These are phyloP conservation scores for Gambusia affinis DNA, from an alignment of 2,113 vertebrate genomes.

Conservation along the genomic window DNA sequence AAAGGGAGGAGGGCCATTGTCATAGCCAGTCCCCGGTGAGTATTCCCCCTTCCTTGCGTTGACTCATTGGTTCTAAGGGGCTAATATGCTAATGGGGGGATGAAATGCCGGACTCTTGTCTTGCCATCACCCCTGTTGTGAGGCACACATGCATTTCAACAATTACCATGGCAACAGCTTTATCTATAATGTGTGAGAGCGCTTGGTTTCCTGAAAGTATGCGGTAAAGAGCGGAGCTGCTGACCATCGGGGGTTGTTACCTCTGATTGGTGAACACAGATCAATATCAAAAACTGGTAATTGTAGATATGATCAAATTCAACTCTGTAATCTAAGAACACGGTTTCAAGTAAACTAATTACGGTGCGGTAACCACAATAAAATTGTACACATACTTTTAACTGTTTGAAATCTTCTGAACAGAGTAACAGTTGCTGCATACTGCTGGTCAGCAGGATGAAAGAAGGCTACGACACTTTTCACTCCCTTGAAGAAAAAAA, in stretches of 20 bases:
- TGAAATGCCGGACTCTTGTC: constrained; percentile 67
- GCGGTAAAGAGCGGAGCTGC: constrained; percentile 26
- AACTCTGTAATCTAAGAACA: not conserved
- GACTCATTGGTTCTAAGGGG: constrained; percentile 76
- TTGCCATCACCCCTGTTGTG: constrained; percentile 67
- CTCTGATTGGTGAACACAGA: constrained; percentile 9
- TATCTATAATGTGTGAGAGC: constrained; percentile 62
- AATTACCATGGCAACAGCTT: constrained; percentile 77
- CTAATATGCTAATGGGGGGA: constrained; percentile 76
- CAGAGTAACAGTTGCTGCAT: too few species aligned
- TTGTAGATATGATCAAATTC: not conserved
- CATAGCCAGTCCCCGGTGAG: constrained; percentile 73
- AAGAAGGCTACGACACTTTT: too few species aligned
- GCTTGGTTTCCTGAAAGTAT: constrained; percentile 50
- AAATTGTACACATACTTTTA: too few species aligned
- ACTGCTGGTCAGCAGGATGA: too few species aligned
- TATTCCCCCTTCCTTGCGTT: constrained; percentile 58
- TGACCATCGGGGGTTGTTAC: constrained; percentile 8
- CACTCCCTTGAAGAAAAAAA: too few species aligned
- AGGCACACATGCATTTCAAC: constrained; percentile 66
- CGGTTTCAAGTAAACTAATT: not conserved
- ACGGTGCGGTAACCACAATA: not conserved
- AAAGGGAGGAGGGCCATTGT: constrained; percentile 69
- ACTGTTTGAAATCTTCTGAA: too few species aligned
- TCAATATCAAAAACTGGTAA: not conserved